A percentile compares a stretch with the other conserved stretches of the same genome.
These are phyloP conservation scores for Actenoides lindsayi DNA, from an alignment of 2,113 vertebrate species.

Conservation along the genomic window DNA sequence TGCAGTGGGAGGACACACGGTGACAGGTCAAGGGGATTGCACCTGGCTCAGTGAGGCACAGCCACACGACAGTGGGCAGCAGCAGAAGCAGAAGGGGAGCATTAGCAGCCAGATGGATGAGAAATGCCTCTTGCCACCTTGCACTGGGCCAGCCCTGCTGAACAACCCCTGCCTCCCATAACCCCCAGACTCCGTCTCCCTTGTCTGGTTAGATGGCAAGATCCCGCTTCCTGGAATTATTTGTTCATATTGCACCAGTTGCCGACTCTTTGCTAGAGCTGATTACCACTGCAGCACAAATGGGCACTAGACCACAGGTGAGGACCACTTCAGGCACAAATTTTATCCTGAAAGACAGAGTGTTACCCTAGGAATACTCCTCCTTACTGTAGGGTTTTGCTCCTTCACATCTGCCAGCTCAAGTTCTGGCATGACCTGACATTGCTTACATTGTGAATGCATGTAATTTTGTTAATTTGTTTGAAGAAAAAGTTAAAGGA, in stretches of 20 bases:
- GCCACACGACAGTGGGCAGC: rapidly evolving
- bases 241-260: rapidly evolving
- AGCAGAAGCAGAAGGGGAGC: not conserved
- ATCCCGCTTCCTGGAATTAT: not conserved
- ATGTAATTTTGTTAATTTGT: not conserved
- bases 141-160: not conserved
- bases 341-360: not conserved
- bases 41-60: not conserved
- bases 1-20: not conserved
- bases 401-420: not conserved
- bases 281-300: not conserved
- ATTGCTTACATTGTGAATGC: not conserved
- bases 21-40: not conserved
- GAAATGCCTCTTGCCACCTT: not conserved
- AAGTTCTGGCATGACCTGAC: not conserved
- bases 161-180: not conserved
- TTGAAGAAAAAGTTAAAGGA: not conserved
- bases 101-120: not conserved
- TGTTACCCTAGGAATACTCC: not conserved
- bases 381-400: not conserved
- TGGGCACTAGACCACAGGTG: not conserved
- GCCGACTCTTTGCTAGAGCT: not conserved
- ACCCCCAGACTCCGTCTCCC: not conserved
- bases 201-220: not conserved
- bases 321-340: not conserved